Evolutionary conservation across 2,113 vertebrate genomes (phyloP), one percentile per base, ranked within the genome.

Genomic region (Sylvicapra grimmia): DNA sequence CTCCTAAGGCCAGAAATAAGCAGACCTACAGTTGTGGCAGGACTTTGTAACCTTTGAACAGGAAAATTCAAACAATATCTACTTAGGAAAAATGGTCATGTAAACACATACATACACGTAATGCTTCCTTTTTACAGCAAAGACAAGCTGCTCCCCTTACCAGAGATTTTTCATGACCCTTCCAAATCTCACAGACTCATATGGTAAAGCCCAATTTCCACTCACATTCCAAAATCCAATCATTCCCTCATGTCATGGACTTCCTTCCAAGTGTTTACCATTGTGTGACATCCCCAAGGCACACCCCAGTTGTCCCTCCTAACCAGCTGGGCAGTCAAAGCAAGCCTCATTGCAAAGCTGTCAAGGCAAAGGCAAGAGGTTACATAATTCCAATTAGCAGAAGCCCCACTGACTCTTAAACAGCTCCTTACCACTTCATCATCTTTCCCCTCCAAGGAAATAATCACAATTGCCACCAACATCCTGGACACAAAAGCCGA

Each of bases 371-470:
- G 95, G 94, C 92, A 58, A 92, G 94, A 97, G 97, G 96, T 97
- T 97, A 94, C 97, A 94, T 98, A 96, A 97, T 97, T 97, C 96
- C 97, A 97, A 98, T 98, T 98, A 97, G 95, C 96, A 93, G 86
- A 84, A 96, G 89, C 96, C 93, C 92, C 82, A 12, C 89, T 1
- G 1, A 92, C 85, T 97, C 91, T 33, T 33, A 47, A 98, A 93
- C 86, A 97, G 72, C 80, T 86, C 90, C 95, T 61, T 44, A 40
- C 94, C 84, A 68, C 93, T 97, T 95, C 97, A 96, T 97, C 97
- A 97, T 97, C 89, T 80, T 59, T 93, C 86, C 94, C 93, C 97
- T 98, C 96, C 4, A 40, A 98, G 97, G 94, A 94, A 94, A 96
- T 97, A 89, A 97, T 96, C 95, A 80, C 91, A 97, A 95, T 97